A percentile compares a stretch with the other conserved stretches of the same genome.
Conservation (phyloP, 2,797 vertebrate species). For the Acanthurus lineatus region DNA sequence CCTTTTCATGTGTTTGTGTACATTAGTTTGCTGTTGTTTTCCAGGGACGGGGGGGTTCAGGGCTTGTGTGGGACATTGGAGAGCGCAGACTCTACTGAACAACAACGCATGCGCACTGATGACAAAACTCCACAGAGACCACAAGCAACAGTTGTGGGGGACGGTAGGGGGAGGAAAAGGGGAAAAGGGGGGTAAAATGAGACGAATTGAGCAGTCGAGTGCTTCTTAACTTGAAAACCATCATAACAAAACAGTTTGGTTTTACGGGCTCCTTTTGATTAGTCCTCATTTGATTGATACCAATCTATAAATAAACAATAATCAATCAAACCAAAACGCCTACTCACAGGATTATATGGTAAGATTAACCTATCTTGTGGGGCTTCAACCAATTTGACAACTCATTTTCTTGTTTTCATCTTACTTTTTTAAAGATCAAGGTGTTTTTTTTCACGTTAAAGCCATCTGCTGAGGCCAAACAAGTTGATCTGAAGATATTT, state of each 20-base stretch:
- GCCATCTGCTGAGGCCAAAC: background rate
- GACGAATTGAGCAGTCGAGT: constrained; percentile 39
- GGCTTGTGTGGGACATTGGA: constrained; percentile 27
- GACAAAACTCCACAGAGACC: constrained; percentile 43
- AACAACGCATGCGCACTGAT: constrained; percentile 68
- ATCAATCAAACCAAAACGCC: constrained; percentile 1
- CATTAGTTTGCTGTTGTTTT: constrained; percentile 39
- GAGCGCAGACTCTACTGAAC: constrained; percentile 37
- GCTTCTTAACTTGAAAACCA: constrained; percentile 16
- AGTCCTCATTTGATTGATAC: background rate
- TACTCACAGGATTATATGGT: background rate
- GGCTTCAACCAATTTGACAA: constrained; percentile 10
- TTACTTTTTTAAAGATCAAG: background rate
- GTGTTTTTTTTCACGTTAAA: too few relatives aligned
- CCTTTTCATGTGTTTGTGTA: constrained; percentile 22
- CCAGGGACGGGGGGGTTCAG: background rate
- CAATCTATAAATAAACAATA: background rate
- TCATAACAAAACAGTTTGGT: background rate
- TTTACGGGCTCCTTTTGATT: too few relatives aligned
- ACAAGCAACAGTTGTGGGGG: constrained; percentile 61
- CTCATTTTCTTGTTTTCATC: background rate
- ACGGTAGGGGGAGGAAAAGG: background rate
- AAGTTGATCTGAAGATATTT: background rate
- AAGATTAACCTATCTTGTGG: background rate
- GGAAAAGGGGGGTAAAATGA: background rate